These are phyloP conservation scores for Equus przewalskii DNA, from an alignment of 2,113 vertebrate genomes.

Conservation along the genomic window DNA sequence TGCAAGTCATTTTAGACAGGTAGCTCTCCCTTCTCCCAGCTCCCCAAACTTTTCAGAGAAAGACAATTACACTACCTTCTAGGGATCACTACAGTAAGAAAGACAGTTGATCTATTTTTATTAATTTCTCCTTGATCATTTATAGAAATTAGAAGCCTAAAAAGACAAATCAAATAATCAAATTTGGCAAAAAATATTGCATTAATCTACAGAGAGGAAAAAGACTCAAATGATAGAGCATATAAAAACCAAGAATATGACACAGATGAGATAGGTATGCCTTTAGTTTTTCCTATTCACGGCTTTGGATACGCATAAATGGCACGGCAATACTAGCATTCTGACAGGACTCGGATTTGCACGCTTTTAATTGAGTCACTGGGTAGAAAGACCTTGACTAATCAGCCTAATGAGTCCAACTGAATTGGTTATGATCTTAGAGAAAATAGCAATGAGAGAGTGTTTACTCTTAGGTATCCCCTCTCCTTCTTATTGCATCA, in stretches of 20 bases:
- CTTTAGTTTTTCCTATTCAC: not conserved
- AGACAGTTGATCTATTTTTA: not conserved
- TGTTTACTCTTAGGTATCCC: not conserved
- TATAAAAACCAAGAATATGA: not conserved
- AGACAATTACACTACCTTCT: not conserved
- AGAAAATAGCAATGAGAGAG: not conserved
- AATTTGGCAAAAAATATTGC: not conserved
- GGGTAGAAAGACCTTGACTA: not conserved
- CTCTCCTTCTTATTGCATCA: not conserved
- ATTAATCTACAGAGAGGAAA: not conserved
- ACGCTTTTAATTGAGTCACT: not conserved
- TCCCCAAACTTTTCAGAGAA: not conserved
- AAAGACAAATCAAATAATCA: not conserved
- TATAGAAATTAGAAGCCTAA: not conserved
- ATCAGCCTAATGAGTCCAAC: not conserved
- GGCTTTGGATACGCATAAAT: not conserved
- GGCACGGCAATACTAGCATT: not conserved
- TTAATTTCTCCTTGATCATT: not conserved
- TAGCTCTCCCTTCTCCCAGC: not conserved
- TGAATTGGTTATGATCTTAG: not conserved
- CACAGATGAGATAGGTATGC: not conserved
- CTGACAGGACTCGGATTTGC: accelerated
- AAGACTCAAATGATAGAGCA: not conserved
- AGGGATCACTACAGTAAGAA: not conserved
- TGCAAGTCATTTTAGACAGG: not conserved